A percentile compares a stretch with the other conserved stretches of the same genome.
Conservation (phyloP, 2,888 invertebrate genomes). For the Lepeophtheirus nordmannii region DNA sequence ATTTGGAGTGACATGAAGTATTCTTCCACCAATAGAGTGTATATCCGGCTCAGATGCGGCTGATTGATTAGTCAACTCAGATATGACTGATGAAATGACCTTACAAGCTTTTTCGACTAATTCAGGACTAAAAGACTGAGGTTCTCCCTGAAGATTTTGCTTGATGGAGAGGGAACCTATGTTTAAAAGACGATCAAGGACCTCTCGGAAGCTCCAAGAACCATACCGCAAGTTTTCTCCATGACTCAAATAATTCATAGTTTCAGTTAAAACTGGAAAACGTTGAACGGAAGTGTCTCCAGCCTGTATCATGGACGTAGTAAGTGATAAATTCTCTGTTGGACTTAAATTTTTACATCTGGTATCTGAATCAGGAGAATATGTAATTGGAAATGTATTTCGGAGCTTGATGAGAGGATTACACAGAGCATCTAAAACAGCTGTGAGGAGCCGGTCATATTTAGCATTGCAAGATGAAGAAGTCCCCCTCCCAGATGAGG, state of each 20-base stretch:
- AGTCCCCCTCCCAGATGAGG: neutral
- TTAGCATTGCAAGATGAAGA: slow-evolving; percentile 23
- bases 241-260: slow-evolving; percentile 25
- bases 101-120: slow-evolving; percentile 39
- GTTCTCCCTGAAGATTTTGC: slow-evolving; percentile 40
- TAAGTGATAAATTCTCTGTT: slow-evolving; percentile 24
- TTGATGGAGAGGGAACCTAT: slow-evolving; percentile 62
- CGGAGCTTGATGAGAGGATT: slow-evolving; percentile 56
- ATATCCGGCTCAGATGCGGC: slow-evolving; percentile 51
- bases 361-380: slow-evolving; percentile 18
- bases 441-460: slow-evolving; percentile 50
- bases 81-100: slow-evolving; percentile 59
- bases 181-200: slow-evolving; percentile 61
- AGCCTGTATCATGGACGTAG: slow-evolving; percentile 17
- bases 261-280: slow-evolving; percentile 24
- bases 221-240: slow-evolving; percentile 31
- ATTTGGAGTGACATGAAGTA: slow-evolving; percentile 22
- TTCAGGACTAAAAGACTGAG: slow-evolving; percentile 36
- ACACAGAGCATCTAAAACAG: slow-evolving; percentile 70
- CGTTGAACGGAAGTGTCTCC: slow-evolving; percentile 7
- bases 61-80: slow-evolving; percentile 67
- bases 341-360: slow-evolving; percentile 22
- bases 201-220: slow-evolving; percentile 56
- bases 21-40: neutral
- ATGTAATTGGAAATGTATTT: slow-evolving; percentile 52